Conservation (phyloP, 2,888 invertebrate genomes). For the Drosophila barbarae region DNA sequence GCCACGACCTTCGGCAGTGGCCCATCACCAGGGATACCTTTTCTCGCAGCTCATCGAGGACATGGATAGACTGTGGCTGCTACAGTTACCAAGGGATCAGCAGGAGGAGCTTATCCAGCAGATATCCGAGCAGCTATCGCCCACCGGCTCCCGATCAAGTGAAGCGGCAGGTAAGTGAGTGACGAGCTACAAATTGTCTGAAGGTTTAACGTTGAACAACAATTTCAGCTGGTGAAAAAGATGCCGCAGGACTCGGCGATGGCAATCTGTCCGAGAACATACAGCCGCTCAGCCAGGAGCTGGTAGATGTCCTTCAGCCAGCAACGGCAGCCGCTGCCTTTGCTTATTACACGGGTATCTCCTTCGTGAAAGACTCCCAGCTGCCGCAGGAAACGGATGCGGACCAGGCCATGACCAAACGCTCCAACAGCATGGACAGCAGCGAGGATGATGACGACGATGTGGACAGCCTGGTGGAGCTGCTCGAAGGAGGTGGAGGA, state of each 20-base stretch:
- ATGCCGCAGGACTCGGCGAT: background rate
- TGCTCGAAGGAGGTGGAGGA: constrained; percentile 45
- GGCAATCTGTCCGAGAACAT: constrained; percentile 31
- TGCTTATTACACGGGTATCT: constrained; percentile 71
- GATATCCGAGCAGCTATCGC: constrained; percentile 71
- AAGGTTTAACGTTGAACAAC: background rate
- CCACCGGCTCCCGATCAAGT: constrained; percentile 48
- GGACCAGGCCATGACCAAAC: constrained; percentile 25
- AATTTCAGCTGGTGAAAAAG: background rate
- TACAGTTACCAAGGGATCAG: constrained; percentile 69
- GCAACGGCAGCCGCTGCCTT: constrained; percentile 67
- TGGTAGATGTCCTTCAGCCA: constrained; percentile 59
- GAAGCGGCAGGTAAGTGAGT: constrained; percentile 7
- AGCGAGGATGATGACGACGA: constrained; percentile 64
- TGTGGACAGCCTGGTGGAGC: constrained; percentile 61
- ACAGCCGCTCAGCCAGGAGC: constrained; percentile 55
- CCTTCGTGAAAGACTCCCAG: constrained; percentile 66
- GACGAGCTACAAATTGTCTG: background rate
- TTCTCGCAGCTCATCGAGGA: constrained; percentile 78
- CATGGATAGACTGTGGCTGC: constrained; percentile 76
- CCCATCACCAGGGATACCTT: constrained; percentile 57
- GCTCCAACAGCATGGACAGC: constrained; percentile 55
- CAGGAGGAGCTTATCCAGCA: constrained; percentile 71
- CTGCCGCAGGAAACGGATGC: constrained; percentile 37
- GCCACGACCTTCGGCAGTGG: constrained; percentile 15